Percentiles rank a stretch among this genome's conserved stretches.
Evolutionary conservation across 2,888 invertebrate genomes (phyloP).

Genomic region (Acanthosoma haemorrhoidale): DNA sequence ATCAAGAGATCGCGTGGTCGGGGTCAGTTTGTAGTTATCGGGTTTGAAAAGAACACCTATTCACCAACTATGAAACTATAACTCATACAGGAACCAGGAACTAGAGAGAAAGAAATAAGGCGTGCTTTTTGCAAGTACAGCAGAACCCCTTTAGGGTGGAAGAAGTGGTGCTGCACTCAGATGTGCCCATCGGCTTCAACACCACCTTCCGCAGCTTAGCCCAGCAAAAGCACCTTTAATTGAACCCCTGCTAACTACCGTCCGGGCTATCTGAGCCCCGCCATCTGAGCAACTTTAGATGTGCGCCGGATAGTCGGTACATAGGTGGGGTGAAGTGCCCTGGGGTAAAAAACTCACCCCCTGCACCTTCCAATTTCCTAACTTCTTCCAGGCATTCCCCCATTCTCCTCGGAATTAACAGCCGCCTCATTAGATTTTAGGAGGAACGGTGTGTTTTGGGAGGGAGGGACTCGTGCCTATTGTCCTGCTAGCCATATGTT

Average conservation of each 20-base stretch:
- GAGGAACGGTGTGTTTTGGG: not conserved
- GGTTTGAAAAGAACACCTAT: no score
- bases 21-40: no score
- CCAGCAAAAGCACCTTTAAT: slow-evolving; percentile 2
- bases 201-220: no score
- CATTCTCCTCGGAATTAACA: not conserved
- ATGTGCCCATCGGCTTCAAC: no score
- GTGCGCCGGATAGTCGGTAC: not conserved
- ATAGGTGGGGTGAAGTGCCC: not conserved
- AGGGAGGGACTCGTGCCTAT: not conserved
- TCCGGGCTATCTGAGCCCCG: not conserved
- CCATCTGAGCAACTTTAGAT: not conserved
- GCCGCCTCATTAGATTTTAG: not conserved
- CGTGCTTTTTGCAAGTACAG: no score
- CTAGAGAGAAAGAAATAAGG: no score
- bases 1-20: no score
- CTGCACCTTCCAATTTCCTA: not conserved
- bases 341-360: not conserved
- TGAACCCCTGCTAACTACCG: slow-evolving; percentile 3
- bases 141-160: no score
- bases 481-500: not conserved
- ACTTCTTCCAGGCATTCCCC: not conserved
- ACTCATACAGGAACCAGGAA: no score
- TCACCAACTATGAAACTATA: no score
- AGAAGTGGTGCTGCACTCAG: no score